Conservation (phyloP, 2,113 vertebrate genomes). For the Urocynchramus pylzowi region DNA sequence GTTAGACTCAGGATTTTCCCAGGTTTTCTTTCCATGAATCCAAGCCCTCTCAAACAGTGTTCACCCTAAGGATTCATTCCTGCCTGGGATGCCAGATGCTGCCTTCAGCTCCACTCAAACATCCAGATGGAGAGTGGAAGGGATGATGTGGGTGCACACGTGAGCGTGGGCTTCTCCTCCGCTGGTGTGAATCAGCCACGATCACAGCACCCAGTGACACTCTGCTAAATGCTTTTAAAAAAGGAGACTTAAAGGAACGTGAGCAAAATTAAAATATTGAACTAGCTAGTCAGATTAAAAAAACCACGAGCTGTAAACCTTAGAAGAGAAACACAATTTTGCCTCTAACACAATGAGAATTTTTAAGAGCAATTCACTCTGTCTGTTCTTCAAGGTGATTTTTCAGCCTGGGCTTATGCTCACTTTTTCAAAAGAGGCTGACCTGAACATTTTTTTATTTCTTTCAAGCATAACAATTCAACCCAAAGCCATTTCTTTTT, state of each 20-base stretch:
- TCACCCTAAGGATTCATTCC: not conserved
- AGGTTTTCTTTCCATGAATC: not conserved
- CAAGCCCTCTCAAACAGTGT: fast-evolving
- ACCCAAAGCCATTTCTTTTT: not conserved
- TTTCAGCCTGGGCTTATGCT: not conserved
- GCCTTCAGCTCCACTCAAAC: not conserved
- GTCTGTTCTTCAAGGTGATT: not conserved
- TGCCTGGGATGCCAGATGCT: not conserved
- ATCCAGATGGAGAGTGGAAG: not conserved
- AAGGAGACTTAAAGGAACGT: not conserved
- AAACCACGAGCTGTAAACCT: not conserved
- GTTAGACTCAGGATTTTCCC: not conserved
- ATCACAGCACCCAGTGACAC: fast-evolving
- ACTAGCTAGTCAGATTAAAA: not conserved
- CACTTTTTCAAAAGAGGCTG: not conserved
- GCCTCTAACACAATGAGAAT: not conserved
- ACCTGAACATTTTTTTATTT: not conserved
- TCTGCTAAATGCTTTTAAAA: fast-evolving
- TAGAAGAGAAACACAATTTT: not conserved
- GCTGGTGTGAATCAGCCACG: not conserved
- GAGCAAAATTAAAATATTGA: not conserved
- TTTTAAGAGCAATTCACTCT: not conserved
- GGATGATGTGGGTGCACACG: not conserved
- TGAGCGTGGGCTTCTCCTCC: not conserved
- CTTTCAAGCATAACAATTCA: not conserved